Conservation (phyloP, 2,888 invertebrate genomes). For the Plutella xylostella region DNA sequence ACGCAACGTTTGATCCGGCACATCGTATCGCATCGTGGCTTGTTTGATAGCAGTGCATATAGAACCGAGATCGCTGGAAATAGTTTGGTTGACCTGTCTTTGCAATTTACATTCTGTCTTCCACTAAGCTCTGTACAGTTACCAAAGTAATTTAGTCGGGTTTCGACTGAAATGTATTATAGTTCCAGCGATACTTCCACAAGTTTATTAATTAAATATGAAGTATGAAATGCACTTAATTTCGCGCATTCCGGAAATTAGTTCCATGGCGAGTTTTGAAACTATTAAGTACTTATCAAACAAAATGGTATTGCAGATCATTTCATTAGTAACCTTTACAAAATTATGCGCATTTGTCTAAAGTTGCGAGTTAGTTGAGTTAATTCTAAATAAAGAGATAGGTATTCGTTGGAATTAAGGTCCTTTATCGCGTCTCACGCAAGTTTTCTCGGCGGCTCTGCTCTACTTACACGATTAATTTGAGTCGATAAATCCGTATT, state of each 20-base stretch:
- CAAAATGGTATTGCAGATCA: too few relatives aligned
- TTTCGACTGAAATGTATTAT: too few relatives aligned
- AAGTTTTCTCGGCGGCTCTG: slow-evolving; percentile 48
- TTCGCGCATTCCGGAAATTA: neutral
- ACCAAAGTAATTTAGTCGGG: too few relatives aligned
- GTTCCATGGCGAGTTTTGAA: neutral
- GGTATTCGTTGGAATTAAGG: slow-evolving; percentile 43
- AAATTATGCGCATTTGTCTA: too few relatives aligned
- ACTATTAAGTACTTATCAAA: too few relatives aligned
- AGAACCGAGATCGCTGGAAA: neutral
- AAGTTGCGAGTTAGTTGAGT: slow-evolving; percentile 39
- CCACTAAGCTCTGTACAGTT: neutral
- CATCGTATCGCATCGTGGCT: neutral
- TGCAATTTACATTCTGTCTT: neutral
- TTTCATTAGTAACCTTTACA: too few relatives aligned
- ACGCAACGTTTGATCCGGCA: neutral
- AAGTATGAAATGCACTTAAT: neutral
- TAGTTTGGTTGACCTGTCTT: neutral
- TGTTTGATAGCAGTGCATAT: neutral
- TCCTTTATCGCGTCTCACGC: slow-evolving; percentile 61
- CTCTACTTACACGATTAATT: slow-evolving; percentile 67
- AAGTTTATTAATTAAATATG: slow-evolving; percentile 17
- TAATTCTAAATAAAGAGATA: slow-evolving; percentile 45
- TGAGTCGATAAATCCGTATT: slow-evolving; percentile 67
- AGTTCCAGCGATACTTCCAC: too few relatives aligned